Conservation (phyloP, 2,797 vertebrate species). For the Mus spretus region DNA sequence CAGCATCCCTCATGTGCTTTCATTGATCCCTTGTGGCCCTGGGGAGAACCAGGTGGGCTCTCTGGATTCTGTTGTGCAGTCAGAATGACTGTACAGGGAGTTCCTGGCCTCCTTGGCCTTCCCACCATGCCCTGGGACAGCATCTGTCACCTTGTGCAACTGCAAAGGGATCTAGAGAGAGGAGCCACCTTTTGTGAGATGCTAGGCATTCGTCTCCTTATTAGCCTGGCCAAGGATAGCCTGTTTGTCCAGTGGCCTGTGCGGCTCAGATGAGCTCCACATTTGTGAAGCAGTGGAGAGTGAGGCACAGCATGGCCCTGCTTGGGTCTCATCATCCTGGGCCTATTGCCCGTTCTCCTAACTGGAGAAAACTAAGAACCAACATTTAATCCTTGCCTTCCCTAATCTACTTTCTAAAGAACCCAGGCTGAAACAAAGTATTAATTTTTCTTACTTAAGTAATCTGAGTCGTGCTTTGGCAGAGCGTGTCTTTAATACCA, state of each 20-base stretch:
- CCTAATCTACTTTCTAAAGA: background rate
- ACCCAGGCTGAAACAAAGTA: background rate
- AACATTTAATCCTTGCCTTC: background rate
- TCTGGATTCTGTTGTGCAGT: background rate
- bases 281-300: background rate
- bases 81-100: background rate
- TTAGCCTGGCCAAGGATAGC: background rate
- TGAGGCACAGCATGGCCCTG: background rate
- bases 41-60: background rate
- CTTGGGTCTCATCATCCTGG: background rate
- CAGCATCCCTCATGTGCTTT: background rate
- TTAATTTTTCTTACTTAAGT: background rate
- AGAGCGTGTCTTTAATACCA: background rate
- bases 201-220: background rate
- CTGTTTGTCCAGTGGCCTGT: background rate
- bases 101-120: background rate
- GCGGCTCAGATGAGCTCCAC: background rate
- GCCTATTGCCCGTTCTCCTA: background rate
- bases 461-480: background rate
- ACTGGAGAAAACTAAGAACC: background rate
- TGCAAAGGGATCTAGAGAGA: background rate
- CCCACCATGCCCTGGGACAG: rapidly evolving
- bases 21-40: background rate
- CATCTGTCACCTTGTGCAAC: background rate
- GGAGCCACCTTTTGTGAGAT: too few relatives aligned